A percentile compares a stretch with the other conserved stretches of the same genome.
Conservation (phyloP, 2,888 invertebrate species). For the Acholoe squamosa region DNA sequence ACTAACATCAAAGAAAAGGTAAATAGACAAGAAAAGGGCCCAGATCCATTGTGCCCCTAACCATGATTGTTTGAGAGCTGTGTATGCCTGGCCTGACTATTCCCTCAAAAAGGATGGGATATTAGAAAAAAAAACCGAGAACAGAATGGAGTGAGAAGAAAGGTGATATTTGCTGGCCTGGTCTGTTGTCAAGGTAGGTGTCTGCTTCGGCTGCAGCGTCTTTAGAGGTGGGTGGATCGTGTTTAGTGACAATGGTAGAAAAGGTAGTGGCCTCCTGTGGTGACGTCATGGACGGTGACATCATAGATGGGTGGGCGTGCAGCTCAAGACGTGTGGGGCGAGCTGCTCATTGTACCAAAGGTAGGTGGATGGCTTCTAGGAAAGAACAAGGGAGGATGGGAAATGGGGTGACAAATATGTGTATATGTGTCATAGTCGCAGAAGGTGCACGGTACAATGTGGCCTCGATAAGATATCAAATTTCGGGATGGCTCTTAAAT, state of each 20-base stretch:
- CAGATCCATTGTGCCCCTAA: background rate
- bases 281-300: background rate
- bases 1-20: background rate
- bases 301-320: background rate
- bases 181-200: constrained; percentile 5
- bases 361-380: background rate
- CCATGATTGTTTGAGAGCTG: background rate
- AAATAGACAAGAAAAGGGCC: background rate
- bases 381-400: too few species aligned
- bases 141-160: background rate
- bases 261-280: background rate
- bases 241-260: background rate
- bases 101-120: background rate
- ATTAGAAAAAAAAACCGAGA: background rate
- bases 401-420: too few species aligned
- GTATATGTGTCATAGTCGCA: too few species aligned
- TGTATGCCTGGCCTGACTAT: background rate
- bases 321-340: background rate
- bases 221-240: background rate
- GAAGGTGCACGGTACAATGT: too few species aligned
- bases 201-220: background rate
- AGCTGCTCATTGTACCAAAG: background rate
- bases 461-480: too few species aligned
- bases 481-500: too few species aligned
- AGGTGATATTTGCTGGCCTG: too few species aligned